Conservation (phyloP, 1,140 invertebrate species). For the Phortica variegata region DNA sequence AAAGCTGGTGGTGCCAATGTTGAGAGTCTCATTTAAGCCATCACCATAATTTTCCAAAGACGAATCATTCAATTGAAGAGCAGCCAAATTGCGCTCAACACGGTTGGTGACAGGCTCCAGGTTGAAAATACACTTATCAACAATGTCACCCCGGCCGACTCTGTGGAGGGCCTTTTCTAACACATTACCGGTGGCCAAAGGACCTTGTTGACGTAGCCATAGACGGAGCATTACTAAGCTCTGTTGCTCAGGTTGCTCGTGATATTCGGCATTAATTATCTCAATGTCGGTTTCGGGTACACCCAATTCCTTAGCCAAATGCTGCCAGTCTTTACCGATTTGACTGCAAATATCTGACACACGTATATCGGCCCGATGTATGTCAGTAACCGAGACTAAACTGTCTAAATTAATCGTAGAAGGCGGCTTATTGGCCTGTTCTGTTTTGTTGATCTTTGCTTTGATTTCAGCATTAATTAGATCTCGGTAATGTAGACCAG, state of each 20-base stretch:
- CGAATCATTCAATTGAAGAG: constrained; percentile 73
- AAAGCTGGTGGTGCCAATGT: neutral
- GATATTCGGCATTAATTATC: constrained; percentile 81
- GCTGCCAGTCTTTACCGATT: constrained; percentile 87
- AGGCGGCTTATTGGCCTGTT: neutral
- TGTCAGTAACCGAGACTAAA: constrained; percentile 22
- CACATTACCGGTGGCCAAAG: constrained; percentile 64
- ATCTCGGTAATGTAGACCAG: constrained; percentile 22
- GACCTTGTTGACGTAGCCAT: constrained; percentile 67
- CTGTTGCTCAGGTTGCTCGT: constrained; percentile 75
- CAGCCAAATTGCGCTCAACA: constrained; percentile 75
- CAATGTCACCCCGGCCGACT: constrained; percentile 86
- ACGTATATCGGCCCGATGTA: constrained; percentile 60
- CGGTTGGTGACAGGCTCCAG: constrained; percentile 77
- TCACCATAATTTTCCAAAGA: constrained; percentile 28
- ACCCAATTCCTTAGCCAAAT: constrained; percentile 78
- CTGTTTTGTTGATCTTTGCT: neutral
- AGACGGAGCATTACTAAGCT: constrained; percentile 85
- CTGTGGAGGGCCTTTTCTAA: constrained; percentile 83
- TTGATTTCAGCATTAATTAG: constrained; percentile 31
- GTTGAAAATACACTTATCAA: constrained; percentile 71
- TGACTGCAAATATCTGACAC: constrained; percentile 89
- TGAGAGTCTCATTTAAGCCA: constrained; percentile 10
- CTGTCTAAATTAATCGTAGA: neutral
- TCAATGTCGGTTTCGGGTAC: constrained; percentile 82